Evolutionary conservation across 2,113 vertebrate genomes (phyloP), one percentile per base, ranked within the genome.

Genomic region (Monopterus albus): DNA sequence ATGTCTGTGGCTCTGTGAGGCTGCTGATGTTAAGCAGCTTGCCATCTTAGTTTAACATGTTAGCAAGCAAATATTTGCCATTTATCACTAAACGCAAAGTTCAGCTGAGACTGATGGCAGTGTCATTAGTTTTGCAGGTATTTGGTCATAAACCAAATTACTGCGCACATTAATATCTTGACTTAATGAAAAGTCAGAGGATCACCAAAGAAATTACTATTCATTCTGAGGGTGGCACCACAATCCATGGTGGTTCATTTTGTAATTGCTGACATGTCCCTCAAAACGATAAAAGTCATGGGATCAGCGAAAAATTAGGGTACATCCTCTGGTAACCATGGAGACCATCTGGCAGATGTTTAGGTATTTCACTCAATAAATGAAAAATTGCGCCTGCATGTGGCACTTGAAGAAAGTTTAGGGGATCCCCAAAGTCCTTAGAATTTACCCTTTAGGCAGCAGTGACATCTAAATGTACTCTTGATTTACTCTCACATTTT

Each of bases 361-460:
- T 2, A 11, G 12, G 23, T 45, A 33, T 52, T 51, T 51, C 8
- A 62, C 2, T 7, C n/a, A 1, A 12, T 18, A 40, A 13, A 12
- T 12, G 14, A 42, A 31, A 21, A 31, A 2, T 20, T 47, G 33
- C 7, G 26, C 33, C 39, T 39, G 20, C 23, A 25, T 26, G 18
- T 51, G 15, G 7, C 12, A 7, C 15, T 7, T 18, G 21, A 23
- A 18, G 72, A 57, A 78, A 72, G 38, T 11, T 60, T 11, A 17
- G 12, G 8, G 23, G 29, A 63, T 66, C 47, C 53, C 7, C n/a
- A n/a, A 38, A 78, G 61, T 66, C 26, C 55, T 18, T 20, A 17
- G 28, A 61, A 59, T 72, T 58, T 46, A 71, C 59, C 31, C 17
- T 55, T 36, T 45, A 23, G 26, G 18, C 2, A 51, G n/a, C n/a